These are phyloP conservation scores for Pediacus dermestoides DNA, from an alignment of 2,888 invertebrate genomes.

Conservation along the genomic window DNA sequence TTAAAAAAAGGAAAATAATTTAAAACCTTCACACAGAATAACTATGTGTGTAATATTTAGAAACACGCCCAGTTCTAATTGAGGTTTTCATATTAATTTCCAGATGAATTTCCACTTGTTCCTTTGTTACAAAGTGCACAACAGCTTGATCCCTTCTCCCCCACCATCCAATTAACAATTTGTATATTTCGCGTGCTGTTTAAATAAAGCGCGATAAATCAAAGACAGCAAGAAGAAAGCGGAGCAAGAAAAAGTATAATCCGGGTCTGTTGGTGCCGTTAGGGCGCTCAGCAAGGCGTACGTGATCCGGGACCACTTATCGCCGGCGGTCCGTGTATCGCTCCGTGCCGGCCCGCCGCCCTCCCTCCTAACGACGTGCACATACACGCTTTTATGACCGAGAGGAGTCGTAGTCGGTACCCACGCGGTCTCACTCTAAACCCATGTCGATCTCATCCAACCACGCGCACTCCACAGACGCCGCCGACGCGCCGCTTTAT, in stretches of 20 bases:
- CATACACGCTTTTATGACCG: slow-evolving; percentile 17
- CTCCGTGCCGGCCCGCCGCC: slow-evolving; percentile 20
- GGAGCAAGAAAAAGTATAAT: slow-evolving; percentile 3
- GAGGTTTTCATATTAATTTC: no score
- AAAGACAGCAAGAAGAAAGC: slow-evolving; percentile 5
- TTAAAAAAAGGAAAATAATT: no score
- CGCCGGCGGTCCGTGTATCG: slow-evolving; percentile 23
- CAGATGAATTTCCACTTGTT: no score
- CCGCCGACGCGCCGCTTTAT: slow-evolving; percentile 17
- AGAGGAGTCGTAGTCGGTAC: slow-evolving; percentile 8
- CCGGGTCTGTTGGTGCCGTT: slow-evolving; percentile 18
- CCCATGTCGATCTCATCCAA: slow-evolving; percentile 14
- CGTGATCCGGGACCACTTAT: slow-evolving; percentile 36
- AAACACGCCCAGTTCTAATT: no score
- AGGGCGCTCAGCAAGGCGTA: slow-evolving; percentile 27
- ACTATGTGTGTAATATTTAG: no score
- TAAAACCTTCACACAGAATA: no score
- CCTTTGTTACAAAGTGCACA: no score
- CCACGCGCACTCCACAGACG: slow-evolving; percentile 16
- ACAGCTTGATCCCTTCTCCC: no score
- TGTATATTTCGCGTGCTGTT: no score
- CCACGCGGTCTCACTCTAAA: slow-evolving; percentile 12
- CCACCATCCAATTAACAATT: slow-evolving; percentile 8
- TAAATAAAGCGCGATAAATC: no score
- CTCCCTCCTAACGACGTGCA: slow-evolving; percentile 15